A percentile compares a stretch with the other conserved stretches of the same genome.
Evolutionary conservation across 2,797 vertebrate genomes (phyloP).

Genomic region (Iguana delicatissima): DNA sequence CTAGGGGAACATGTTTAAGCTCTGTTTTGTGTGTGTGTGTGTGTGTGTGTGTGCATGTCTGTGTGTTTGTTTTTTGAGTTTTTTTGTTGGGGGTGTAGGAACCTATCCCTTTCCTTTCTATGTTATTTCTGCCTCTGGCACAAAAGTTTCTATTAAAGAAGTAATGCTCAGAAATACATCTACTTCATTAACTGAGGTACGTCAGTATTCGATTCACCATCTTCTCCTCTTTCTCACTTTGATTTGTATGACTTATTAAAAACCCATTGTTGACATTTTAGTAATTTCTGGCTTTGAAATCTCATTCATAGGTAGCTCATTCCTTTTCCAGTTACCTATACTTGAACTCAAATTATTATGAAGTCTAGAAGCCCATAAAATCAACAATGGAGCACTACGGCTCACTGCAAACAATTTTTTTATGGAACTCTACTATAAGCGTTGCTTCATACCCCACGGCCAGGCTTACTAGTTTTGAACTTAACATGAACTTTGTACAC

Average conservation of each 20-base stretch:
- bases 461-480: constrained; percentile 61
- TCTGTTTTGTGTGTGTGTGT: too few species aligned
- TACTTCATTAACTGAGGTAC: background rate
- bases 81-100: too few species aligned
- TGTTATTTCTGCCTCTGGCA: too few species aligned
- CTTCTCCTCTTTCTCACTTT: background rate
- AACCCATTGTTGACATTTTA: background rate
- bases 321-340: background rate
- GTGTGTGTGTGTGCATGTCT: too few species aligned
- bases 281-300: background rate
- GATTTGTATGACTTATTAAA: background rate
- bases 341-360: background rate
- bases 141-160: too few species aligned
- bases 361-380: background rate
- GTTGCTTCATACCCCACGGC: constrained; percentile 31
- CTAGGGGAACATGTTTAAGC: too few species aligned
- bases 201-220: background rate
- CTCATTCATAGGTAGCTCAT: background rate
- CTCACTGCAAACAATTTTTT: constrained; percentile 2
- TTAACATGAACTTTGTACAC: constrained; percentile 70
- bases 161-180: background rate
- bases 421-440: background rate
- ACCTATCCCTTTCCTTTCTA: too few species aligned
- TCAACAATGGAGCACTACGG: background rate
- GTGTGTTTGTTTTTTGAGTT: too few species aligned